phyloP scores from a whole-genome alignment of 1,140 invertebrate species.

The Trichonephila clavipes region DNA sequence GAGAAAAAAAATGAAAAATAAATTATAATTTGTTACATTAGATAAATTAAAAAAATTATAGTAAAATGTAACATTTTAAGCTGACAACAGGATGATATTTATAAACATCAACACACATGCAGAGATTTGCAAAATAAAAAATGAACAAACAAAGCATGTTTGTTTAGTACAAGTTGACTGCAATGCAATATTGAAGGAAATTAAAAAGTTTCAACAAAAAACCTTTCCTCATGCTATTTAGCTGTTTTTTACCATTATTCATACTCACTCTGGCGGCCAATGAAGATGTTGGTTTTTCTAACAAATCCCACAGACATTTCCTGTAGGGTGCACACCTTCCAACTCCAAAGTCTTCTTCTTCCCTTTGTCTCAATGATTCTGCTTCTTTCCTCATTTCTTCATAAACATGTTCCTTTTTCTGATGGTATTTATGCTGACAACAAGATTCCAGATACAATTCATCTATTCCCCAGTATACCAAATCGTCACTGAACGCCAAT shows the following conservation, averaged over 20 bases:
- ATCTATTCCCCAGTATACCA: conserved; percentile 99
- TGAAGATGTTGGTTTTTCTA: conserved; percentile 98
- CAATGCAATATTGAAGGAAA: not conserved
- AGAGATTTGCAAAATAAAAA: not conserved
- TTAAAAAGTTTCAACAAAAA: not conserved
- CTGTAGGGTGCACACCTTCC: conserved; percentile 96
- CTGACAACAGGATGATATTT: not conserved
- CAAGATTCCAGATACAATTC: conserved; percentile 98
- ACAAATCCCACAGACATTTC: conserved; percentile 98
- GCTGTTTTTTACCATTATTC: not conserved
- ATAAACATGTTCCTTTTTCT: conserved; percentile 98
- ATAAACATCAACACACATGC: conserved; percentile 12
- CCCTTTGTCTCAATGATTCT: conserved; percentile 93
- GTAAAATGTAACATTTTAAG: not conserved
- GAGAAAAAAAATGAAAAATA: not conserved
- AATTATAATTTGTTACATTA: not conserved
- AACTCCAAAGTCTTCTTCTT: conserved; percentile 97
- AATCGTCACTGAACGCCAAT: conserved; percentile 97
- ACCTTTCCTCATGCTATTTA: not conserved
- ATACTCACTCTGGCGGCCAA: conserved; percentile 96
- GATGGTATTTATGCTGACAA: conserved; percentile 99
- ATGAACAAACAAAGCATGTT: not conserved
- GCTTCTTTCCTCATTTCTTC: conserved; percentile 99
- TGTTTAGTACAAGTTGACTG: not conserved
- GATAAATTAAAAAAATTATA: not conserved